These are phyloP conservation scores for Donacobius atricapilla DNA, from an alignment of 2,113 vertebrate species.

Conservation along the genomic window DNA sequence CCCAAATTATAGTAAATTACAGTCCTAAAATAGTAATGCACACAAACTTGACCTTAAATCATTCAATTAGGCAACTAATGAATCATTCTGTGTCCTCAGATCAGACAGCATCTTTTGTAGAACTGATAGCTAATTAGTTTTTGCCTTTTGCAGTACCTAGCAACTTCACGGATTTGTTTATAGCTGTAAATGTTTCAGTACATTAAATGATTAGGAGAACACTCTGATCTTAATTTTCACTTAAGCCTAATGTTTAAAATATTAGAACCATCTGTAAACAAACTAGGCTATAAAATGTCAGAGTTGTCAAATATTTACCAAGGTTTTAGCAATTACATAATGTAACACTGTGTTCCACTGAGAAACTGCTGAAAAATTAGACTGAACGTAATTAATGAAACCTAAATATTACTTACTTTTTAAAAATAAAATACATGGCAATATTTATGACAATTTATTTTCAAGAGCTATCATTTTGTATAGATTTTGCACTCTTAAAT, in stretches of 20 bases:
- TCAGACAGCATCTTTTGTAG: neutral
- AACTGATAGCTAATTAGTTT: slow-evolving; percentile 32
- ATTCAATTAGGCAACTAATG: slow-evolving; percentile 3
- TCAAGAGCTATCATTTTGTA: neutral
- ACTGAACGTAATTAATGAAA: neutral
- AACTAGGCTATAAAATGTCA: neutral
- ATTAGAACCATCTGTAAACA: neutral
- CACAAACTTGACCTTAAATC: neutral
- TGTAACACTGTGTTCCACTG: neutral
- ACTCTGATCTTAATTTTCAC: neutral
- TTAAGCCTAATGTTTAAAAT: neutral
- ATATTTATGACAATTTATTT: neutral
- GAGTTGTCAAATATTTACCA: slow-evolving; percentile 9
- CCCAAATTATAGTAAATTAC: slow-evolving; percentile 23
- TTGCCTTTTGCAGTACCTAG: slow-evolving; percentile 6
- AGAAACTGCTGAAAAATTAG: neutral
- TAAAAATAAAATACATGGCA: neutral
- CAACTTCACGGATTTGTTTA: slow-evolving; percentile 5
- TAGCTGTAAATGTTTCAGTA: slow-evolving; percentile 4
- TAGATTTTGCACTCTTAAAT: neutral
- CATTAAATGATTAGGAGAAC: slow-evolving; percentile 21
- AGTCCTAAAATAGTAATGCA: slow-evolving; percentile 19
- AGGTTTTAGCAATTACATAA: neutral
- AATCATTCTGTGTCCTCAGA: slow-evolving; percentile 9
- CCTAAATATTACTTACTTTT: neutral